Evolutionary conservation across 2,113 vertebrate genomes (phyloP).

Genomic region (Odocoileus virginianus): DNA sequence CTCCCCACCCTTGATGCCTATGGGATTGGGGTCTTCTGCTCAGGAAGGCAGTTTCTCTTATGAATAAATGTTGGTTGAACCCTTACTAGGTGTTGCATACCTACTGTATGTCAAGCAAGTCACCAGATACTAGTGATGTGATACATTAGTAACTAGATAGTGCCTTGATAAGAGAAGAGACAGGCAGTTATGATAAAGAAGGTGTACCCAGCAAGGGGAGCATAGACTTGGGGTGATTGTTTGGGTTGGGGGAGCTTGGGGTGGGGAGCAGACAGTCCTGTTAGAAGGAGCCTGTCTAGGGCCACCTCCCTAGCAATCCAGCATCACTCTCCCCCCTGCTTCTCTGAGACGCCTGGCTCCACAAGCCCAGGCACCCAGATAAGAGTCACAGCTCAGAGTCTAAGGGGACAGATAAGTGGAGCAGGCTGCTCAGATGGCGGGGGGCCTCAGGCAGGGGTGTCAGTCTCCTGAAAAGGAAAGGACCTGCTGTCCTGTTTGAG

Average conservation of each 20-base stretch:
- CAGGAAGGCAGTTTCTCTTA: background rate
- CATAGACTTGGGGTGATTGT: background rate
- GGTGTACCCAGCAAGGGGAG: background rate
- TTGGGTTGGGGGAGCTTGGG: background rate
- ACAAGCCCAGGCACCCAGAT: conserved; percentile 29
- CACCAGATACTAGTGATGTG: background rate
- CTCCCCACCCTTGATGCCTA: background rate
- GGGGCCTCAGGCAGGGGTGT: background rate
- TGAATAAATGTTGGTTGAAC: background rate
- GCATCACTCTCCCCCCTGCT: background rate
- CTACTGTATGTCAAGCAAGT: background rate
- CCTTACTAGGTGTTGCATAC: background rate
- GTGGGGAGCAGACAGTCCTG: background rate
- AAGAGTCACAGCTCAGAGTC: conserved; percentile 50
- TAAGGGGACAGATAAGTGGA: conserved; percentile 27
- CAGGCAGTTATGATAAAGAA: background rate
- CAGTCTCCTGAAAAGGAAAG: background rate
- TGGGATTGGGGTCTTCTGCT: background rate
- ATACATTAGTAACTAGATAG: background rate
- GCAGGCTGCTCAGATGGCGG: background rate
- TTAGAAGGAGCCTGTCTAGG: background rate
- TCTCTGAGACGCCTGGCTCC: background rate
- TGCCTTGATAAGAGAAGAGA: background rate
- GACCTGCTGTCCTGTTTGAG: background rate
- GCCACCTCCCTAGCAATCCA: background rate